These are phyloP conservation scores for Amazona guildingii DNA, from an alignment of 2,113 vertebrate genomes.

Conservation along the genomic window DNA sequence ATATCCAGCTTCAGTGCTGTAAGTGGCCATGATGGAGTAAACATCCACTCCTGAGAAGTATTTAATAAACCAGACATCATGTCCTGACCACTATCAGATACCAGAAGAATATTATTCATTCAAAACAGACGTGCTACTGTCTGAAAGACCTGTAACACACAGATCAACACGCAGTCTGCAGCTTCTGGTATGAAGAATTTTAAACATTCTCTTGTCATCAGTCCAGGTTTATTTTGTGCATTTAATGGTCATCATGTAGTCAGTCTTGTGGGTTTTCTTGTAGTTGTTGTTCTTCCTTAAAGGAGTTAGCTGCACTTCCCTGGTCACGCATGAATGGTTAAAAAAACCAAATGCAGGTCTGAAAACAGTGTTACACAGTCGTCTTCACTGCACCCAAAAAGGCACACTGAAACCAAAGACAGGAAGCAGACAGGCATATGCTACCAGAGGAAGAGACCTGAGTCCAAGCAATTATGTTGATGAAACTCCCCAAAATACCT, in stretches of 20 bases:
- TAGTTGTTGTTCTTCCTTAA: not conserved
- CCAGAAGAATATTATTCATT: not conserved
- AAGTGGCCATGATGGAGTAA: not conserved
- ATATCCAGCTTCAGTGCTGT: fast-evolving
- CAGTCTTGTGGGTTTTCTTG: not conserved
- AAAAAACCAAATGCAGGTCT: not conserved
- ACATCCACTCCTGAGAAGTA: not conserved
- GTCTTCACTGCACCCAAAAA: not conserved
- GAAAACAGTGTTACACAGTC: not conserved
- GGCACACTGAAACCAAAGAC: conserved; percentile 12
- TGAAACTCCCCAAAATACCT: conserved; percentile 43
- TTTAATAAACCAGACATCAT: not conserved
- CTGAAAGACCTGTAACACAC: not conserved
- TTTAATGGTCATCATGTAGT: not conserved
- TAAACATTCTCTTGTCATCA: not conserved
- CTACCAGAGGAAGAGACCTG: not conserved
- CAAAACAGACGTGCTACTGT: not conserved
- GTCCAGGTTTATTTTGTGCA: not conserved
- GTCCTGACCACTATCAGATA: not conserved
- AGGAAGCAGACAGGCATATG: not conserved
- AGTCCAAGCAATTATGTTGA: conserved; percentile 13
- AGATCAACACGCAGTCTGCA: not conserved
- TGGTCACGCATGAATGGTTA: not conserved
- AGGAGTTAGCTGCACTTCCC: not conserved
- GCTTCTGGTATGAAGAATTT: not conserved